Base-by-base conservation (phyloP, 1,140 invertebrate genomes). In the Drosophila orosa region DNA sequence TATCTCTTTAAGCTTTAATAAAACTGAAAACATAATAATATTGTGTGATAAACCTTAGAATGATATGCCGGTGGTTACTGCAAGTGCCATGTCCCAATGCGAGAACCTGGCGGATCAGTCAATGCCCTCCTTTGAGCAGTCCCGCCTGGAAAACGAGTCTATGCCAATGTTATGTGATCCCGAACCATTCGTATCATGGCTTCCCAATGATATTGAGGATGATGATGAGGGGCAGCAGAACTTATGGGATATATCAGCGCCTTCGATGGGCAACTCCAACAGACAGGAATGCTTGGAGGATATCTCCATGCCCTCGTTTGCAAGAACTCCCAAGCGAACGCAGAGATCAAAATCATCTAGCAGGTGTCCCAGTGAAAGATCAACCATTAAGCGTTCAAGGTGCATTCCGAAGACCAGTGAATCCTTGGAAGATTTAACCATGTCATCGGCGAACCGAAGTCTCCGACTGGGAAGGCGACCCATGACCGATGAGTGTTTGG, bases 81-180 rank as follows among this genome's bases (percentile, higher is more conserved):
- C 15, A 13, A 0, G 1, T 27, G 15, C 5, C 29, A 5, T 6
- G 12, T 29, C 4, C 4, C 24, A 37, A 35, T 74, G 61, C 3
- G 73, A 84, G n/a, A 68, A 82, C 17, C 25, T 86, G 10, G 57
- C 19, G 13, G 52, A 72, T 37, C n/a, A 71, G 12, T 37, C 63
- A 10, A 69, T 69, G 63, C 48, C 40, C 12, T 24, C 25, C 6
- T 45, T 45, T 13, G 24, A 37, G 17, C 31, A 66, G 6, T 27
- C 48, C 3, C 15, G 42, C 15, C n/a, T 66, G 33, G 63, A 62
- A 3, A 25, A 61, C 5, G n/a, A 37, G 22, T 48, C 47, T 0
- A 42, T 61, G 47, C 62, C 52, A 9, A 22, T 22, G 10, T 29
- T 45, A 10, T 42, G 42, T 15, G 42, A 59, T 31, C 27, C 24